phyloP scores from a whole-genome alignment of 92 coral and sea anemone species.

The Palythoa grandiflora region DNA sequence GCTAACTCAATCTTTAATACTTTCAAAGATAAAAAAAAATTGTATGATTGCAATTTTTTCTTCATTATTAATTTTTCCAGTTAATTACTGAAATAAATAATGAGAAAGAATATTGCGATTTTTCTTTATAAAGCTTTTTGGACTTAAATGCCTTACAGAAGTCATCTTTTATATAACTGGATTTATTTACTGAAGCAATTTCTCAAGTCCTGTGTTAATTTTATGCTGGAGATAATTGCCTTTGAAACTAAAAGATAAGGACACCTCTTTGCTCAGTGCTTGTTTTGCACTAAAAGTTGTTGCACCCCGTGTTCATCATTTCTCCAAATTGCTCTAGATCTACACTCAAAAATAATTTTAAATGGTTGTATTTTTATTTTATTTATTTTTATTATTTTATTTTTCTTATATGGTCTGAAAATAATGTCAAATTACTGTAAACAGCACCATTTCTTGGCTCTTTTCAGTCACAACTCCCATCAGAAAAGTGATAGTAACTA shows the following conservation, averaged over 20 bases:
- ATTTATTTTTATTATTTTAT: not conserved
- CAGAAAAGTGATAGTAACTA: not conserved
- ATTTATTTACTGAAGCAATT: slow-evolving; percentile 2
- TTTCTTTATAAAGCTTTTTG: not conserved
- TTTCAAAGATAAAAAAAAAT: no score
- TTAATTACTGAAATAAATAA: not conserved
- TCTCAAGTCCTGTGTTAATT: not conserved
- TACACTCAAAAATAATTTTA: not conserved
- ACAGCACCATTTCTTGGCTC: not conserved
- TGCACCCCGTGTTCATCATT: slow-evolving; percentile 11
- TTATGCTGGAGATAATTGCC: not conserved
- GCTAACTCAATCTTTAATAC: not conserved
- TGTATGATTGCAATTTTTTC: not conserved
- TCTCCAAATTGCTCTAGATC: slow-evolving; percentile 9
- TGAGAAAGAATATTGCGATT: slow-evolving; percentile 12
- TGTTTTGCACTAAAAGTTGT: slow-evolving; percentile 11
- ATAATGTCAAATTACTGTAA: not conserved
- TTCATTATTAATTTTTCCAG: not conserved
- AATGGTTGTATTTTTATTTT: slow-evolving; percentile 3
- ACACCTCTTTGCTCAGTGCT: not conserved
- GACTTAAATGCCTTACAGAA: slow-evolving; percentile 7
- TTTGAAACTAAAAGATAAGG: slow-evolving; percentile 4
- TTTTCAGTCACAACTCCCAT: not conserved
- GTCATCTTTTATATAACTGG: not conserved
- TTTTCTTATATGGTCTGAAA: not conserved